Evolutionary conservation across 2,888 invertebrate genomes (phyloP), one percentile per base, ranked within the genome.

Genomic region (Papilio protenor): DNA sequence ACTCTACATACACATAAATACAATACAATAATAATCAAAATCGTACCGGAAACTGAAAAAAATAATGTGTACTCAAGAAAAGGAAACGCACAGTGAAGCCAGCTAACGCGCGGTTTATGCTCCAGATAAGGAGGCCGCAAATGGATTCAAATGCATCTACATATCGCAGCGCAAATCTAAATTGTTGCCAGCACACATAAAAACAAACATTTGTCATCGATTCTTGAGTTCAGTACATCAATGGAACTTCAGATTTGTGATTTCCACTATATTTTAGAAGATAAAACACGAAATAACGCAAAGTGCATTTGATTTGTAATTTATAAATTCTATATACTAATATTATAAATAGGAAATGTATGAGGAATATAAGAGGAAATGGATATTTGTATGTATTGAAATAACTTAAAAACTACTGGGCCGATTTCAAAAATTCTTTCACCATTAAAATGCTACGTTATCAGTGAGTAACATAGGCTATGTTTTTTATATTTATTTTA

Each of bases 51-150:
- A 91, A 89, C 86, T 84, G 84, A 75, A 86, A 85, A 84, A 84
- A 86, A 89, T 91, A 88, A 88, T 88, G 89, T 88, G 88, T 86
- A 84, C 83, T 87, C 86, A 85, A 86, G 86, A 84, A 84, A 83
- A 85, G 91, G 90, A 91, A 91, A 90, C 88, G 90, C 89, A 88
- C 88, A 89, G 82, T 84, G 88, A 55, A 55, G 57, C 87, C 85
- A 83, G 89, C 92, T 92, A 92, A 92, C 88, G 89, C 89, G 86
- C 86, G 90, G 90, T 92, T 93, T 93, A 93, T 88, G 89, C 88
- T 82, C 70, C 79, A 91, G 93, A 93, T 93, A 93, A 93, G 86
- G 81, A 86, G 80, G 77, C 87, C 82, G 85, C 86, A 90, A 92
- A 92, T 92, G 90, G 90, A 87, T 85, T 85, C 86, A 79, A 85